Percentiles rank a stretch among this genome's conserved stretches.
Conservation (phyloP, 2,888 invertebrate species). For the Zootermopsis nevadensis region DNA sequence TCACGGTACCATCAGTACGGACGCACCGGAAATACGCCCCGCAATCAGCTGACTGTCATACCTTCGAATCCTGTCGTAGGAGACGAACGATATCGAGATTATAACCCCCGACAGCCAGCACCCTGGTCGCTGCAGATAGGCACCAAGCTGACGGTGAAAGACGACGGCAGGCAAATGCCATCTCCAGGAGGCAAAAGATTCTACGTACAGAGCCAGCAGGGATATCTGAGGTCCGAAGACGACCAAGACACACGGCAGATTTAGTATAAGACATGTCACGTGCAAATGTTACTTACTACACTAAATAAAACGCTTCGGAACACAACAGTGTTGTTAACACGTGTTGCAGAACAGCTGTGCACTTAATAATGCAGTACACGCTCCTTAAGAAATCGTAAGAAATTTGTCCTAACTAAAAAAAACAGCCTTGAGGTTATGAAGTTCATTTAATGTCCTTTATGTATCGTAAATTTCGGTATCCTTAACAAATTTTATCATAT, state of each 20-base stretch:
- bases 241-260: conserved; percentile 29
- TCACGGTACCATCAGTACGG: conserved; percentile 29
- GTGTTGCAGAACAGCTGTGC: no score
- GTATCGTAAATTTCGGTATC: no score
- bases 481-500: no score
- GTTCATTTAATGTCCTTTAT: no score
- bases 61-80: conserved; percentile 26
- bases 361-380: no score
- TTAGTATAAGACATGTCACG: not conserved
- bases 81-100: conserved; percentile 53
- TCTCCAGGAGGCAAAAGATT: conserved; percentile 48
- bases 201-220: conserved; percentile 53
- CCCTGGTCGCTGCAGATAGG: conserved; percentile 55
- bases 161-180: conserved; percentile 52
- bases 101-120: conserved; percentile 53
- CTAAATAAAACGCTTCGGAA: no score
- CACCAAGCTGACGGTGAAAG: conserved; percentile 54
- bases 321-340: no score
- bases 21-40: not conserved
- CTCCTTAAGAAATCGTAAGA: no score
- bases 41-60: conserved; percentile 41
- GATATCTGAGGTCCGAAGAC: conserved; percentile 29
- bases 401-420: no score
- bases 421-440: no score
- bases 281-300: no score